Evolutionary conservation across 2,888 invertebrate genomes (phyloP).

Genomic region (Choreutis nemorana): DNA sequence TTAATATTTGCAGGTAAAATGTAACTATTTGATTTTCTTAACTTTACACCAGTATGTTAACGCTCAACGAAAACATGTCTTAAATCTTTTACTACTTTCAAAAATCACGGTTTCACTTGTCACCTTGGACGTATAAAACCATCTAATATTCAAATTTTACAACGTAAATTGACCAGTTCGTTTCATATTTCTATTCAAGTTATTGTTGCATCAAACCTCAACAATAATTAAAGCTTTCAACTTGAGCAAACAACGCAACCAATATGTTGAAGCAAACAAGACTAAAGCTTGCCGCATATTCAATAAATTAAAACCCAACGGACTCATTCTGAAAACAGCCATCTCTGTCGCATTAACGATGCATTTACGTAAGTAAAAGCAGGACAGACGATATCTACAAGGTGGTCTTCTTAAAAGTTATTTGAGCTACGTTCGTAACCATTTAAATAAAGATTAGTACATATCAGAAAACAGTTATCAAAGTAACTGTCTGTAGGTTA

Average conservation of each 20-base stretch:
- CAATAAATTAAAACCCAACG: slow-evolving; percentile 2
- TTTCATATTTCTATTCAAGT: too few relatives aligned
- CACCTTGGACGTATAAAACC: too few relatives aligned
- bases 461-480: too few relatives aligned
- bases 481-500: too few relatives aligned
- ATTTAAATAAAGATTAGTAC: slow-evolving; percentile 4
- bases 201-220: slow-evolving; percentile 5
- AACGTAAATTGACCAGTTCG: too few relatives aligned
- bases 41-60: too few relatives aligned
- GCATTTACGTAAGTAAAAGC: slow-evolving; percentile 4
- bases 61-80: too few relatives aligned
- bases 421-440: slow-evolving; percentile 1
- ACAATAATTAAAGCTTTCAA: slow-evolving; percentile 26
- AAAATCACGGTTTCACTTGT: too few relatives aligned
- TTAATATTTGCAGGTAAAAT: too few relatives aligned
- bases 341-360: slow-evolving; percentile 1
- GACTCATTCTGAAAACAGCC: slow-evolving; percentile 3
- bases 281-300: slow-evolving; percentile 5
- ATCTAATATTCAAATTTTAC: too few relatives aligned
- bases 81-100: too few relatives aligned
- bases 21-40: too few relatives aligned
- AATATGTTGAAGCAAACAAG: slow-evolving; percentile 15
- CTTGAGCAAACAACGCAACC: slow-evolving; percentile 16
- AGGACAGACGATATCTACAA: slow-evolving; percentile 2
- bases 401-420: slow-evolving; percentile 1